A percentile compares a stretch with the other conserved stretches of the same genome.
These are phyloP conservation scores for Phoebastria nigripes DNA, from an alignment of 2,797 vertebrate species.

Conservation along the genomic window DNA sequence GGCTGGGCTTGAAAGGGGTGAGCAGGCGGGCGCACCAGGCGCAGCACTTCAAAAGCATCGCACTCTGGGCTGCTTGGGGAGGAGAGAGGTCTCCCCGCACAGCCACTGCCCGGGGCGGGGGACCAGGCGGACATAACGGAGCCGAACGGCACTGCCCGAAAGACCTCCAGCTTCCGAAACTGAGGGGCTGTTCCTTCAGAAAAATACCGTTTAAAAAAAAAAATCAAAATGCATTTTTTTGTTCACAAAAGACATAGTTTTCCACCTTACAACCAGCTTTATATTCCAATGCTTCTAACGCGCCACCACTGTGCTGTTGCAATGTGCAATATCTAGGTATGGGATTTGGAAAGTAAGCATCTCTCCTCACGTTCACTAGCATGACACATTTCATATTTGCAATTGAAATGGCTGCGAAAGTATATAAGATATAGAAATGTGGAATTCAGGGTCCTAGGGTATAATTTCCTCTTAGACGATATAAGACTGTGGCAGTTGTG, in stretches of 20 bases:
- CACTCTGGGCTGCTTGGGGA: not conserved
- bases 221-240: not conserved
- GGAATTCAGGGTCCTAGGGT: not conserved
- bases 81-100: not conserved
- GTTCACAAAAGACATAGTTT: not conserved
- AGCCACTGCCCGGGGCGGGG: rapidly evolving
- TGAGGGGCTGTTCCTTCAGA: not conserved
- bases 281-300: not conserved
- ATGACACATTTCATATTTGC: not conserved
- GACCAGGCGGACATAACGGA: rapidly evolving
- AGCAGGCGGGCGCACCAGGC: not conserved
- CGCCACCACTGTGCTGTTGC: not conserved
- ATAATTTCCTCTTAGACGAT: not conserved
- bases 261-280: not conserved
- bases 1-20: not conserved
- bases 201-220: not conserved
- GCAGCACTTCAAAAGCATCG: not conserved
- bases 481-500: not conserved
- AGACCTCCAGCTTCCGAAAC: not conserved
- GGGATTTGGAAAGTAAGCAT: not conserved
- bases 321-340: not conserved
- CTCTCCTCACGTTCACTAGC: not conserved
- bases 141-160: rapidly evolving
- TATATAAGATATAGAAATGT: not conserved
- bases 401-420: not conserved